Evolutionary conservation across 2,113 vertebrate genomes (phyloP).

Genomic region (Athene noctua): DNA sequence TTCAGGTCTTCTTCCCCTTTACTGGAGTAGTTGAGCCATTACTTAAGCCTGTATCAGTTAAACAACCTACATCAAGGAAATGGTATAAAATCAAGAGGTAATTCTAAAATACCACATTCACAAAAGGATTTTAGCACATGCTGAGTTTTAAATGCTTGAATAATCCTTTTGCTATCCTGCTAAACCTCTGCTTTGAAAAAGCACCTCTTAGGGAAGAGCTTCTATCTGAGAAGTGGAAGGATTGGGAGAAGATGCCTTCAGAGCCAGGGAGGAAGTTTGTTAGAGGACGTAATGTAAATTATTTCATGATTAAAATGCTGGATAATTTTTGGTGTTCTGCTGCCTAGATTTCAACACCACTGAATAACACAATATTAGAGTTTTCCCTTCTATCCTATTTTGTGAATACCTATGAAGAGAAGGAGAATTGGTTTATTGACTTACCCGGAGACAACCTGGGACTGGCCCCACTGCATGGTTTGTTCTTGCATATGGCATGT

Average conservation of each 20-base stretch:
- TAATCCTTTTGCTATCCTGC: constrained; percentile 15
- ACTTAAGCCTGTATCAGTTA: background rate
- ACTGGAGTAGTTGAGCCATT: background rate
- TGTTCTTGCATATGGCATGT: background rate
- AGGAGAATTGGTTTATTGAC: background rate
- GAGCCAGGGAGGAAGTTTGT: background rate
- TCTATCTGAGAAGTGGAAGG: background rate
- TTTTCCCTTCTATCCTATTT: background rate
- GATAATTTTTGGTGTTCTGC: background rate
- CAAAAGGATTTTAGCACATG: constrained; percentile 8
- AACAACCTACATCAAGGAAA: background rate
- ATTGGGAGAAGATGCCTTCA: background rate
- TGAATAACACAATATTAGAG: background rate
- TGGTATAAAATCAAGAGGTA: background rate
- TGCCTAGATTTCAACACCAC: background rate
- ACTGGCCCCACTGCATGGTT: background rate
- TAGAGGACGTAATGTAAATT: background rate
- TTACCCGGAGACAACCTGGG: background rate
- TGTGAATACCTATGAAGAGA: background rate
- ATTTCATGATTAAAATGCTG: background rate
- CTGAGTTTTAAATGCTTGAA: background rate
- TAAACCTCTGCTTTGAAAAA: constrained; percentile 11
- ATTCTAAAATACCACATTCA: background rate
- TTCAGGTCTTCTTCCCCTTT: background rate
- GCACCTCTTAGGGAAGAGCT: background rate